These are phyloP conservation scores for Ennomos quercinarius DNA, from an alignment of 2,888 invertebrate species.

Conservation along the genomic window DNA sequence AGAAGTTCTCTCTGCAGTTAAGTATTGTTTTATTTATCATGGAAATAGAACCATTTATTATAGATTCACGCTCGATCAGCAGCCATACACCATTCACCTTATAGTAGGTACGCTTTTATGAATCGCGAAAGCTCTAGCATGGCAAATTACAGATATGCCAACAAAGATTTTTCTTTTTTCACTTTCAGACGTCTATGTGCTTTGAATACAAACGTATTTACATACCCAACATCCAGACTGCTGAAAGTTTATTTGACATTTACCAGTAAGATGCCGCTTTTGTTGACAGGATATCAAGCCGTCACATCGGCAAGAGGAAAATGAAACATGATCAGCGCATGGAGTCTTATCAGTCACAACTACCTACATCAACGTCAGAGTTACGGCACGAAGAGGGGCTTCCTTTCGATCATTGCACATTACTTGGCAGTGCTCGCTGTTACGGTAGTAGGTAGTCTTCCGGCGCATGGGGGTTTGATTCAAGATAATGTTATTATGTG, in stretches of 20 bases:
- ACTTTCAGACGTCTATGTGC: neutral
- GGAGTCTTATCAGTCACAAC: conserved; percentile 19
- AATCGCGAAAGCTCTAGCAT: too few relatives aligned
- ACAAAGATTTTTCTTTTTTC: too few relatives aligned
- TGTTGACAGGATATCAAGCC: conserved; percentile 18
- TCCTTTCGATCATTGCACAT: conserved; percentile 23
- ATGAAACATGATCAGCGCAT: conserved; percentile 18
- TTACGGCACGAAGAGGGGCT: conserved; percentile 5
- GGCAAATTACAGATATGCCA: too few relatives aligned
- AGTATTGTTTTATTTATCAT: too few relatives aligned
- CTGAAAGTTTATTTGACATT: too few relatives aligned
- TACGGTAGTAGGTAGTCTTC: conserved; percentile 18
- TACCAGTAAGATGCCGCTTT: neutral
- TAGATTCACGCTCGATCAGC: too few relatives aligned
- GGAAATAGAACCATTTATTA: too few relatives aligned
- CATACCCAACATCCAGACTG: too few relatives aligned
- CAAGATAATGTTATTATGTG: conserved; percentile 45
- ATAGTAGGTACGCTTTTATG: too few relatives aligned
- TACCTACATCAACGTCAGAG: conserved; percentile 30
- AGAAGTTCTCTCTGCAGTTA: too few relatives aligned
- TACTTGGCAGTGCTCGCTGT: conserved; percentile 5
- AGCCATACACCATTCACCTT: too few relatives aligned
- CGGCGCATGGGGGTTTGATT: conserved; percentile 22
- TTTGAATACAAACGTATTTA: neutral
- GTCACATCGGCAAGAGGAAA: conserved; percentile 15